These are phyloP conservation scores for Heliconius congener DNA, from an alignment of 1,140 invertebrate species.

Conservation along the genomic window DNA sequence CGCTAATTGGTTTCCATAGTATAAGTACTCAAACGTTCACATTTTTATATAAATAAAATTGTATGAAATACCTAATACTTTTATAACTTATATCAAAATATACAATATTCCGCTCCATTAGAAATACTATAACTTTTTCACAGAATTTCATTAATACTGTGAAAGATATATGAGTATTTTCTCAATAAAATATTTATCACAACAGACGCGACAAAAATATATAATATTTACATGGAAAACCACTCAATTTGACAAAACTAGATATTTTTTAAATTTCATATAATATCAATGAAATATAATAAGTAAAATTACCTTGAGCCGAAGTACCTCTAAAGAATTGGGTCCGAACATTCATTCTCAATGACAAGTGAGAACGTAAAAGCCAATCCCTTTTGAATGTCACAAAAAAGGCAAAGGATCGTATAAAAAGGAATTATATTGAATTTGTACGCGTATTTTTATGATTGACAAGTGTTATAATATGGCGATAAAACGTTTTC, in stretches of 20 bases:
- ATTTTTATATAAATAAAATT: too few relatives aligned
- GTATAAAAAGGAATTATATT: slow-evolving; percentile 35
- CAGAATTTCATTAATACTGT: too few relatives aligned
- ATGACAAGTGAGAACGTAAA: slow-evolving; percentile 38
- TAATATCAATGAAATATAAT: slow-evolving; percentile 9
- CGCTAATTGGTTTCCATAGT: too few relatives aligned
- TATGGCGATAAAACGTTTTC: slow-evolving; percentile 25
- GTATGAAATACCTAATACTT: too few relatives aligned
- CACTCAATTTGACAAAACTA: background rate
- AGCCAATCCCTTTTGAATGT: slow-evolving; percentile 36
- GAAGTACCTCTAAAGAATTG: slow-evolving; percentile 32
- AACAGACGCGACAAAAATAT: background rate
- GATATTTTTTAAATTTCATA: background rate
- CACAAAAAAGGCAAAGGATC: slow-evolving; percentile 29
- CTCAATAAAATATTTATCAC: too few relatives aligned
- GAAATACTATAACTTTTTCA: too few relatives aligned
- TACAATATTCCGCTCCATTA: too few relatives aligned
- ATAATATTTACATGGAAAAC: background rate
- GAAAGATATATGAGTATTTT: too few relatives aligned
- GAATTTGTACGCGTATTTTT: slow-evolving; percentile 31
- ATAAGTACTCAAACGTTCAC: too few relatives aligned
- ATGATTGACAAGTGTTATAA: slow-evolving; percentile 31
- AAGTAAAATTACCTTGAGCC: slow-evolving; percentile 26
- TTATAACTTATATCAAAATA: too few relatives aligned
- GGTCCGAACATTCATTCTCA: slow-evolving; percentile 30